A percentile compares a stretch with the other conserved stretches of the same genome.
Conservation (phyloP, 2,113 vertebrate genomes). For the Onychostoma macrolepis region DNA sequence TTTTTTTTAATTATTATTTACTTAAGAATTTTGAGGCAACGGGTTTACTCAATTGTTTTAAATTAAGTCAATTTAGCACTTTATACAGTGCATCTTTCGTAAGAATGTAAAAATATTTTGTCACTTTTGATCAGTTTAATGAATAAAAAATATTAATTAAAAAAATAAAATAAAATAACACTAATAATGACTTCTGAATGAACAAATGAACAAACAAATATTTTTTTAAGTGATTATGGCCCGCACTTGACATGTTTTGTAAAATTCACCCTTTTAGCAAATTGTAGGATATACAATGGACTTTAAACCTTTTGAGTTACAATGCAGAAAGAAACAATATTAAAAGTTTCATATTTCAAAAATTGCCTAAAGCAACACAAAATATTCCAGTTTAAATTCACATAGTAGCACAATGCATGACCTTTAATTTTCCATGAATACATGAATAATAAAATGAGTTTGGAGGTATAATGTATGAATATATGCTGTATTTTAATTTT, state of each 20-base stretch:
- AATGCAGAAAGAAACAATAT: neutral
- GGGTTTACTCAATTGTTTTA: no score
- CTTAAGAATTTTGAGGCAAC: no score
- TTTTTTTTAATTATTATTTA: no score
- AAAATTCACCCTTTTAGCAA: neutral
- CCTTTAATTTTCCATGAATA: slow-evolving; percentile 19
- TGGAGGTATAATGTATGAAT: neutral
- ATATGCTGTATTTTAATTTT: neutral
- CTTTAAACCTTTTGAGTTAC: neutral
- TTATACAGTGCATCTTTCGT: no score
- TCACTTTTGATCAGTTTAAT: no score
- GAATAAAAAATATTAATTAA: no score
- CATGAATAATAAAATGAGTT: slow-evolving; percentile 16
- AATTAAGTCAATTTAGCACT: no score
- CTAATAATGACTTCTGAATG: no score
- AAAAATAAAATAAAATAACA: no score
- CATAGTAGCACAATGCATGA: neutral
- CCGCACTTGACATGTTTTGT: neutral
- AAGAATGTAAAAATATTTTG: no score
- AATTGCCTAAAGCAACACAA: neutral
- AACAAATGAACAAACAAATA: no score
- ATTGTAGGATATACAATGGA: neutral
- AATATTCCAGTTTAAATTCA: neutral
- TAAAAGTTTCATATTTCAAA: neutral
- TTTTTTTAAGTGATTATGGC: neutral